Base-by-base conservation (phyloP, 1,140 invertebrate genomes). In the Rhagoletis pomonella region DNA sequence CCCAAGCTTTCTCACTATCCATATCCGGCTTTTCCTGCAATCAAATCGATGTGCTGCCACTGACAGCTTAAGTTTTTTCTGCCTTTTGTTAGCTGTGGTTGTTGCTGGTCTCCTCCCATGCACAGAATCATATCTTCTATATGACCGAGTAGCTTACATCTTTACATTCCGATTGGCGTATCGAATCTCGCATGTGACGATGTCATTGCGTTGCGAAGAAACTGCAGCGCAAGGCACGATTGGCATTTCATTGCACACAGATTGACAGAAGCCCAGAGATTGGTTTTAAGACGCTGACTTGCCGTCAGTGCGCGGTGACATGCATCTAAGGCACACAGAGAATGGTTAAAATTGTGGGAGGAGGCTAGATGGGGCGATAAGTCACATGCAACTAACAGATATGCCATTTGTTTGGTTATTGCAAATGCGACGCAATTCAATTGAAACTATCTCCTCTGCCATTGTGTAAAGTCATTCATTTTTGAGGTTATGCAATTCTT, bases 361-460 rank as follows among this genome's bases (percentile, higher is more conserved):
- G 19, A 81, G 17, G n/a, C 14, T 42, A 55, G 44, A 81, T 19
- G 47, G 17, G 14, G 67, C 9, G 42, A 73, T 44, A n/a, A 2
- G 67, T 73, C 67, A n/a, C 17, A 47, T 73, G 14, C 12, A 73
- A 73, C 64, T 19, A 67, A 67, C 19, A 9, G 50, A 55, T 7
- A 55, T 55, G 60, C 14, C 12, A 4, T 73, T 44, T 47, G 42
- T n/a, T 73, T 73, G 42, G 12, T 44, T 44, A n/a, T 17, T 10
- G 42, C 47, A 81, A 81, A 81, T 81, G 7, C 17, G 47, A 81
- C 73, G 47, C 17, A 81, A 50, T 55, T 77, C 73, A 77, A 77
- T 55, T 50, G 14, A 4, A 55, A 17, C 47, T 50, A 9, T 7
- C 47, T 47, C 6, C 12, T 77, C 5, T 17, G 1, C 17, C 47